These are phyloP conservation scores for Poeciliopsis presidionis DNA, from an alignment of 2,797 vertebrate species.

Conservation along the genomic window DNA sequence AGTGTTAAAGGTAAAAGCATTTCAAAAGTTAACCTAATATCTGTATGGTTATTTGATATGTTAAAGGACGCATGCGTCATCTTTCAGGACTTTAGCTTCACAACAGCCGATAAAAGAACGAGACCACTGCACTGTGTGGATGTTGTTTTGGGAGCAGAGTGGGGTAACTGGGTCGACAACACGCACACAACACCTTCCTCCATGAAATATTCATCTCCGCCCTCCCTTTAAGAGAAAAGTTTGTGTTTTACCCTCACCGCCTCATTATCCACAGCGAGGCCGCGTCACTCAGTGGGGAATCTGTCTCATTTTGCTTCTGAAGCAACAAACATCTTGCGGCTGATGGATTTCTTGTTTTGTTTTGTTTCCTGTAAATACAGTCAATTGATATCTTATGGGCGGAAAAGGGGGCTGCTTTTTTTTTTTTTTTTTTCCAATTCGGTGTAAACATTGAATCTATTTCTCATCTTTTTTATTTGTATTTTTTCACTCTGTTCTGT, in stretches of 20 bases:
- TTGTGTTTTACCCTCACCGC: slow-evolving; percentile 54
- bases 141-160: slow-evolving; percentile 41
- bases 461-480: not conserved
- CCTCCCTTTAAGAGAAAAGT: slow-evolving; percentile 54
- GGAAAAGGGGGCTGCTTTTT: not conserved
- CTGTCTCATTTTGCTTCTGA: slow-evolving; percentile 30
- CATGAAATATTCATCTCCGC: slow-evolving; percentile 64
- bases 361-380: slow-evolving; percentile 6
- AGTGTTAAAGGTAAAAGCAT: not conserved
- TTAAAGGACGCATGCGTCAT: not conserved
- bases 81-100: not conserved
- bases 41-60: not conserved
- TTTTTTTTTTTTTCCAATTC: not conserved
- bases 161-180: slow-evolving; percentile 62
- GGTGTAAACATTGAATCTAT: not conserved
- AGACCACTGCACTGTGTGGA: not conserved
- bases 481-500: not conserved
- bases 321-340: slow-evolving; percentile 10
- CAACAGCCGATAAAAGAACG: no score
- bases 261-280: slow-evolving; percentile 60
- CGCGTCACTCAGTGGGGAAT: slow-evolving; percentile 43
- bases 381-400: not conserved
- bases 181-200: slow-evolving; percentile 36
- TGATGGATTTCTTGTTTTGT: slow-evolving; percentile 11
- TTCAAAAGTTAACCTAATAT: not conserved